These are phyloP conservation scores for Clarias platycephalus DNA, from an alignment of 2,797 vertebrate genomes.

Conservation along the genomic window DNA sequence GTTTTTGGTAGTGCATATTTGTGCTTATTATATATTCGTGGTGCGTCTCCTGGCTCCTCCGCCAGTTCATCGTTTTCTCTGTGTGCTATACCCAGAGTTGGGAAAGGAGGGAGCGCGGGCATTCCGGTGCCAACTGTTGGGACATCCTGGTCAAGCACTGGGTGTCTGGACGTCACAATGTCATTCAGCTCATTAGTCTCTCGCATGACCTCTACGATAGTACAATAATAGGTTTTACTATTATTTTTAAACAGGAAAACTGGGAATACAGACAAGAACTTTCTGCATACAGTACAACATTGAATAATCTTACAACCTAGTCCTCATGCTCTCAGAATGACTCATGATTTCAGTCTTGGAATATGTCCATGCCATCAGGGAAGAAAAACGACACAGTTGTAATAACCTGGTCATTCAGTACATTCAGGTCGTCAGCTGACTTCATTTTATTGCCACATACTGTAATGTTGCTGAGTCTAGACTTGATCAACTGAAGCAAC, in stretches of 20 bases:
- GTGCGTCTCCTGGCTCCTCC: slow-evolving; percentile 54
- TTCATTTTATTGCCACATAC: too few species aligned
- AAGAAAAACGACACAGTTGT: too few species aligned
- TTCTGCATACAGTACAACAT: not conserved
- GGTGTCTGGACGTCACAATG: slow-evolving; percentile 59
- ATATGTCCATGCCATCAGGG: too few species aligned
- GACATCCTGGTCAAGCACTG: slow-evolving; percentile 41
- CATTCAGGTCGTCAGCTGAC: too few species aligned
- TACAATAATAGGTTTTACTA: not conserved
- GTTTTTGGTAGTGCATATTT: not conserved
- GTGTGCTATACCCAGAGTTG: slow-evolving; percentile 50
- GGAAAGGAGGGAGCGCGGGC: slow-evolving; percentile 53
- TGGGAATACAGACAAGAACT: not conserved
- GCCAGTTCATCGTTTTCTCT: slow-evolving; percentile 57
- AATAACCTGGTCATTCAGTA: too few species aligned
- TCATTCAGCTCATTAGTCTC: slow-evolving; percentile 62
- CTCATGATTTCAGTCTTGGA: too few species aligned
- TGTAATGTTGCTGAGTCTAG: too few species aligned
- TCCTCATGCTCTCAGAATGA: too few species aligned
- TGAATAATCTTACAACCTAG: not conserved
- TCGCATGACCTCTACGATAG: slow-evolving; percentile 41
- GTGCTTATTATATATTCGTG: slow-evolving; percentile 54
- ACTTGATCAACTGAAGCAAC: too few species aligned
- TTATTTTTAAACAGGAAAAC: not conserved
- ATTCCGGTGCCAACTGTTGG: slow-evolving; percentile 57